Base-by-base conservation (phyloP, 2,888 invertebrate species). In the Seira ritae region DNA sequence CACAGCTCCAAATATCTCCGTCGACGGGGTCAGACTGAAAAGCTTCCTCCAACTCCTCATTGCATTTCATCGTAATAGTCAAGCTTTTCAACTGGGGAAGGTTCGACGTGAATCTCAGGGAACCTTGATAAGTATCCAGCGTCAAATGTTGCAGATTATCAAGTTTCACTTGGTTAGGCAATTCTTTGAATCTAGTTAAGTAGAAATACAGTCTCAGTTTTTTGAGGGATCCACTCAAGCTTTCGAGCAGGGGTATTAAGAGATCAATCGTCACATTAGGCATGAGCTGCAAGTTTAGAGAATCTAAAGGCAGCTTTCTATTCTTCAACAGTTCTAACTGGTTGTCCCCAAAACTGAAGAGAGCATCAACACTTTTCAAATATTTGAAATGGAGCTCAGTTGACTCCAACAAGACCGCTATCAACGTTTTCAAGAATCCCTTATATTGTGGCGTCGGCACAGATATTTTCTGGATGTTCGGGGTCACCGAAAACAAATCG, bases 131-230 rank as follows among this genome's bases (percentile, higher is more conserved):
- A 24, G 84, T 84, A 42, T 86, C 86, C 24, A 86, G 70, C 19
- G 84, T 80, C 37, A 86, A 72, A 31, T 84, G 74, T 46, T 86
- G 81, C 22, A 86, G 67, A 68, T 83, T 84, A 37, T 80, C 84
- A 62, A 86, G 72, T 22, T 72, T 73, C 66, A 86, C 74, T 19
- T 72, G 80, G 10, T 60, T 79, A 15, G 86, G 86, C 31, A 86
- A 68, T 73, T 84, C 82, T 22, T 86, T 86, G 62, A 84, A 85
- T 62, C 77, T 82, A 24, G 86, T 85, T 60, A 86, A 80, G 72
- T 86, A 84, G 80, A 86, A 86, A 71, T 86, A 84, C 68, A 86
- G 83, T 80, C 86, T 83, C 69, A 84, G 73, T 74, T 73, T 84
- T 50, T 82, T 86, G 71, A 86, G 69, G 4, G 84, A 77, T 20